Evolutionary conservation across 2,888 invertebrate species (phyloP), one percentile per base, ranked within the genome.

Genomic region (Meloe dianella): DNA sequence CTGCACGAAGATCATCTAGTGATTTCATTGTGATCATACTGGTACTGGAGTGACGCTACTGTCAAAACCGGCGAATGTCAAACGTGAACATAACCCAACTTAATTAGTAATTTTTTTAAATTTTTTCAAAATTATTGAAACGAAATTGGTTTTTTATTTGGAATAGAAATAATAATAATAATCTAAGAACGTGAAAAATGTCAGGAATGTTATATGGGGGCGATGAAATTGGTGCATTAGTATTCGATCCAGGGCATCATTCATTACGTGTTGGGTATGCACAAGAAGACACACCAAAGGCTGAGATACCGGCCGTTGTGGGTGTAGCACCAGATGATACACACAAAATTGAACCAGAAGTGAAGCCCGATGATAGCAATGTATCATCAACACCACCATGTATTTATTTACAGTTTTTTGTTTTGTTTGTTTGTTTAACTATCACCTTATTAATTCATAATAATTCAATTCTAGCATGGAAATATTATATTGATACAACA

Each of bases 201-300:
- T 84, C 84, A 59, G 91, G 91, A 69, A 94, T 94, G 92, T 80
- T 95, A 65, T 95, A 94, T 75, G 94, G 94, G n/a, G 94, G 94
- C 32, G 99, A 99, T 86, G 99, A 99, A 84, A 98, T 99, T 72
- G 98, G 98, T 10, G 98, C 98, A 0, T 83, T 99, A 72, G 99
- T 99, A 35, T 97, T 99, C 80, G 99, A 99, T 84, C 92, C 97
- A 9, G 99, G 96, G 0, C 94, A 95, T 75, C 93, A 94, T 84
- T 94, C 95, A 0, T 85, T 97, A 63, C 87, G 97, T 65, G 95
- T 95, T 60, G 97, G 97, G 63, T 97, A 95, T 86, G 97, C 97
- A 9, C 97, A 97, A 78, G 99, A 99, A 83, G 99, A 99, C 82
- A 95, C 96, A n/a, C 99, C 99, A 2, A 99, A 98, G 86, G 96